These are phyloP conservation scores for Chrysogorgia sp. DNA, from an alignment of 92 coral and sea anemone genomes.

Conservation along the genomic window DNA sequence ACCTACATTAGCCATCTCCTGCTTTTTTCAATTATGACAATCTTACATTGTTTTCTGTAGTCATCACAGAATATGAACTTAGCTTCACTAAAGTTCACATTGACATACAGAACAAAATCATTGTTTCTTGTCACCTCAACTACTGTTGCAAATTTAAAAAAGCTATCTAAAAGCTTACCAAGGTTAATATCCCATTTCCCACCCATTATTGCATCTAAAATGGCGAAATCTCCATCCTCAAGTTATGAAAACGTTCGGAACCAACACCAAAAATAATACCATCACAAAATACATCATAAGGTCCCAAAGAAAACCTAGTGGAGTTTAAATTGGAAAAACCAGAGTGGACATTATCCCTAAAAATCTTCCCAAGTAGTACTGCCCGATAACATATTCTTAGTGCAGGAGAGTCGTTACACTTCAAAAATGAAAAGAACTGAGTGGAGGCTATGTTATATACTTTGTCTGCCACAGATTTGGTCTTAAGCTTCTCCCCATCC, in stretches of 20 bases:
- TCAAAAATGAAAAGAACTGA: slow-evolving; percentile 21
- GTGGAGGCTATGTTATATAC: slow-evolving; percentile 23
- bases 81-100: slow-evolving; percentile 43
- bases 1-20: slow-evolving; percentile 20
- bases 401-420: slow-evolving; percentile 36
- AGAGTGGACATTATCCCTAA: slow-evolving; percentile 26
- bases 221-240: slow-evolving; percentile 39
- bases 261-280: slow-evolving; percentile 41
- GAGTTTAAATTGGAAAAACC: slow-evolving; percentile 45
- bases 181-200: slow-evolving; percentile 40
- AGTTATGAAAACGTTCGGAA: slow-evolving; percentile 23
- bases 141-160: slow-evolving; percentile 19
- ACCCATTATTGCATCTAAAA: slow-evolving; percentile 34
- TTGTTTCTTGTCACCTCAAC: slow-evolving; percentile 24
- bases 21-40: slow-evolving; percentile 12
- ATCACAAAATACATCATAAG: slow-evolving; percentile 44
- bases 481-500: slow-evolving; percentile 52
- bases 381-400: slow-evolving; percentile 37
- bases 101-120: slow-evolving; percentile 24
- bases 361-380: slow-evolving; percentile 31
- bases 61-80: slow-evolving; percentile 37
- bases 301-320: slow-evolving; percentile 40
- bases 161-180: slow-evolving; percentile 23
- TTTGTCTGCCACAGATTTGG: slow-evolving; percentile 18
- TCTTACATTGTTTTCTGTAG: slow-evolving; percentile 31